phyloP scores from a whole-genome alignment of 1,140 invertebrate genomes.

The Leptopilina boulardi region DNA sequence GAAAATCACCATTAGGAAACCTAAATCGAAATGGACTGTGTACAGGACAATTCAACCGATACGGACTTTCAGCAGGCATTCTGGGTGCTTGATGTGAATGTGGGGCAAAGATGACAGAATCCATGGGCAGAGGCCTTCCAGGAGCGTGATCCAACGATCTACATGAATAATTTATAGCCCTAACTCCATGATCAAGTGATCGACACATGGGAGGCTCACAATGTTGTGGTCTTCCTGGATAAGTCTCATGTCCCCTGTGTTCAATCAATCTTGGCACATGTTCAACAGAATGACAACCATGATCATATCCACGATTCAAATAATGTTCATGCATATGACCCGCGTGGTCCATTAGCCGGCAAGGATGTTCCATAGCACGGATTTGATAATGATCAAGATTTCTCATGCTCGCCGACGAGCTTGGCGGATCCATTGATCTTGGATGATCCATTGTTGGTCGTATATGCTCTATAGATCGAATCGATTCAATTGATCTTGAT shows the following conservation, averaged over 20 bases:
- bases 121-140: conserved; percentile 67
- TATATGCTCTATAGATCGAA: conserved; percentile 52
- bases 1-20: conserved; percentile 78
- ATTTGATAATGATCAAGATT: conserved; percentile 60
- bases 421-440: conserved; percentile 43
- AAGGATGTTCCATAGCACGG: conserved; percentile 69
- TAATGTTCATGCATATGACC: conserved; percentile 67
- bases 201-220: conserved; percentile 52
- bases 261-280: conserved; percentile 67
- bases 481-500: conserved; percentile 67
- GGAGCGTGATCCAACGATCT: conserved; percentile 70
- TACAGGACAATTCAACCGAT: conserved; percentile 78
- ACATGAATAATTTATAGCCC: conserved; percentile 70
- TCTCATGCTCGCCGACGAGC: conserved; percentile 45
- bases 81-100: conserved; percentile 67
- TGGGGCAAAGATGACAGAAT: conserved; percentile 71
- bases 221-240: conserved; percentile 52
- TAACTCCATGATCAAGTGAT: conserved; percentile 57
- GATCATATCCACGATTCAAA: conserved; percentile 62
- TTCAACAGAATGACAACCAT: conserved; percentile 70
- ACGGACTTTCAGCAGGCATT: conserved; percentile 66
- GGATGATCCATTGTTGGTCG: conserved; percentile 53
- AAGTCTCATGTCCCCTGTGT: conserved; percentile 62
- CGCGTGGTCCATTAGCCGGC: conserved; percentile 68
- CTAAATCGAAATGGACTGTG: conserved; percentile 81